Base-by-base conservation (phyloP, 1,140 invertebrate genomes). In the Hylyphantes graminicola region DNA sequence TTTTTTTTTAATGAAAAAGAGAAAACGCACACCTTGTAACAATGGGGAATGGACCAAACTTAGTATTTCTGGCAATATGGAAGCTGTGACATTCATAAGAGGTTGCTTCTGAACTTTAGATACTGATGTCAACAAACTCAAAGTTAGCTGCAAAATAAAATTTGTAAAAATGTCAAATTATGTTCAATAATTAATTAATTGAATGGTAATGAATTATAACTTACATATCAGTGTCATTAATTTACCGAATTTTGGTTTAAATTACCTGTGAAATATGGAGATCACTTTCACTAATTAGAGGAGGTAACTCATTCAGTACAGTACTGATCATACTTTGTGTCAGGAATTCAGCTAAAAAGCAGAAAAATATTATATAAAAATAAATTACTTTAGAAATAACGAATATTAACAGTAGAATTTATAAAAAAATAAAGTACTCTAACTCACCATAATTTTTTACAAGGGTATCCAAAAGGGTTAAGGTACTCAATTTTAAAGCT, bases 261-360 rank as follows among this genome's bases (percentile, higher is more conserved):
- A 35, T 95, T 87, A 97, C 93, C 90, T 98, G 97, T 59, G 97
- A 97, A 87, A 98, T 97, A 90, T 99, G 97, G 55, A 99, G 91
- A 91, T 99, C 98, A 68, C 95, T 93, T 89, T 99, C 98, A 87
- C 93, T 96, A 74, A 99, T 92, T 35, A 99, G 90, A 59, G 96
- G 93, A 59, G 96, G 95, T 87, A 98, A 90, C 90, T 98, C 97
- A 17, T 93, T 92, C 85, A 96, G 92, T 51, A 95, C 94, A 89
- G 94, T 94, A 87, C 93, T 93, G 51, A 97, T 90, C 85, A 96
- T 91, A 87, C 93, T 93, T 4, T 93, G 90, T 84, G 93, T 93
- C 53, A 96, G 90, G 21, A 92, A 91, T 64, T 85, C 81, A 53
- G 88, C 88, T 90, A 85, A 72, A 87, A 84, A 13, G n/a, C n/a